These are phyloP conservation scores for Nesoenas mayeri DNA, from an alignment of 2,113 vertebrate genomes.

Conservation along the genomic window DNA sequence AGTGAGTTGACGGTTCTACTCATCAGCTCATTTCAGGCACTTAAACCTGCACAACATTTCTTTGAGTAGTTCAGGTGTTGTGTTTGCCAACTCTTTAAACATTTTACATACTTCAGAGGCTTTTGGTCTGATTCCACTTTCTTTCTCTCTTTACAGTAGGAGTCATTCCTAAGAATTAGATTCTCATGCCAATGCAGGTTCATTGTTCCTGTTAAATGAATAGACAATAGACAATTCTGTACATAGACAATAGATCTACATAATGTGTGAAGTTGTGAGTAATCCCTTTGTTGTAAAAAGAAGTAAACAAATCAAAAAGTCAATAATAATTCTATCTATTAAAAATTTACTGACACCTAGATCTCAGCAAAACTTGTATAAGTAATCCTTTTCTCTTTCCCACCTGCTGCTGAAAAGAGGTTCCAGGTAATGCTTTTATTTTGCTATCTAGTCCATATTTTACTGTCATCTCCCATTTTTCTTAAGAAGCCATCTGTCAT, in stretches of 20 bases:
- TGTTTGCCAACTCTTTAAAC: neutral
- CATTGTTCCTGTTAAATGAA: neutral
- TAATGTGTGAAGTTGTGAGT: neutral
- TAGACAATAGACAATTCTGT: neutral
- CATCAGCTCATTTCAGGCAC: neutral
- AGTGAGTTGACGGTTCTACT: neutral
- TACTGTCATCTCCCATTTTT: slow-evolving; percentile 26
- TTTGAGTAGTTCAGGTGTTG: neutral
- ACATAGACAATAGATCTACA: neutral
- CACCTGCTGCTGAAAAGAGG: slow-evolving; percentile 90
- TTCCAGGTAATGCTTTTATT: slow-evolving; percentile 88
- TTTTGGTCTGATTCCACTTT: neutral
- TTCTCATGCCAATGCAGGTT: neutral
- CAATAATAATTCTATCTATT: neutral
- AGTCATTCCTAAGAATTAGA: neutral
- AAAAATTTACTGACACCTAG: slow-evolving; percentile 8
- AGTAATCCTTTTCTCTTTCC: slow-evolving; percentile 76
- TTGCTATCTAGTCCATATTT: slow-evolving; percentile 45
- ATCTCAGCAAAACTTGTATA: slow-evolving; percentile 47
- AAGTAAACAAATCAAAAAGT: neutral
- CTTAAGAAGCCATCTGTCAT: slow-evolving; percentile 50
- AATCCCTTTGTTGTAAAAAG: neutral
- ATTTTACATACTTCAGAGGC: neutral
- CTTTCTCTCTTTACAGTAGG: neutral
- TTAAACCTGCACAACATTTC: neutral